Percentiles rank a stretch among this genome's conserved stretches.
Conservation (phyloP, 2,888 invertebrate species). For the Hedya salicella region DNA sequence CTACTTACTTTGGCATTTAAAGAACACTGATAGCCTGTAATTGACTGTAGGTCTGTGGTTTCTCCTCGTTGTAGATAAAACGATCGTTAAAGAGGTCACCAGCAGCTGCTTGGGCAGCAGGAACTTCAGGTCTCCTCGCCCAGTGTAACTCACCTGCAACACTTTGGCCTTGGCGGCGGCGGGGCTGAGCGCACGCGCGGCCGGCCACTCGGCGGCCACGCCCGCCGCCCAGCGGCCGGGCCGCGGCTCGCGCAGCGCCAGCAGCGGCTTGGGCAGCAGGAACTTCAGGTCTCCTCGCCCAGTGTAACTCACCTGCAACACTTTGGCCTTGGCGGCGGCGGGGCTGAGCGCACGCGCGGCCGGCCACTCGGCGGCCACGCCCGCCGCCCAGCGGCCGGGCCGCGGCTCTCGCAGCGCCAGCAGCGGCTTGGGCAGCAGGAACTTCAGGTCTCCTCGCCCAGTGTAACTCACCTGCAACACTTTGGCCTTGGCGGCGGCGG, state of each 20-base stretch:
- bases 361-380: slow-evolving; percentile 95
- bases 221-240: slow-evolving; percentile 94
- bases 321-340: slow-evolving; percentile 92
- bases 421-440: slow-evolving; percentile 96
- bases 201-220: slow-evolving; percentile 95
- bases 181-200: slow-evolving; percentile 89
- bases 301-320: slow-evolving; percentile 92
- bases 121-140: no score
- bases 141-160: slow-evolving; percentile 92
- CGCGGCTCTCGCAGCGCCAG: slow-evolving; percentile 93
- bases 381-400: slow-evolving; percentile 93
- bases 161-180: slow-evolving; percentile 93
- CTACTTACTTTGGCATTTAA: no score
- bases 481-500: slow-evolving; percentile 93
- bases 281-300: no score
- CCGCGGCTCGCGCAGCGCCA: slow-evolving; percentile 93
- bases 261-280: no score
- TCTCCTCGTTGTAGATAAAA: no score
- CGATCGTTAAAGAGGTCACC: no score
- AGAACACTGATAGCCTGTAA: no score
- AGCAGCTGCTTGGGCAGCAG: no score
- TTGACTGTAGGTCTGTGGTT: no score
- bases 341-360: slow-evolving; percentile 90
- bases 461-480: slow-evolving; percentile 92
- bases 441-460: slow-evolving; percentile 92